Base-by-base conservation (phyloP, 1,140 invertebrate genomes). In the Leptinotarsa defecta region DNA sequence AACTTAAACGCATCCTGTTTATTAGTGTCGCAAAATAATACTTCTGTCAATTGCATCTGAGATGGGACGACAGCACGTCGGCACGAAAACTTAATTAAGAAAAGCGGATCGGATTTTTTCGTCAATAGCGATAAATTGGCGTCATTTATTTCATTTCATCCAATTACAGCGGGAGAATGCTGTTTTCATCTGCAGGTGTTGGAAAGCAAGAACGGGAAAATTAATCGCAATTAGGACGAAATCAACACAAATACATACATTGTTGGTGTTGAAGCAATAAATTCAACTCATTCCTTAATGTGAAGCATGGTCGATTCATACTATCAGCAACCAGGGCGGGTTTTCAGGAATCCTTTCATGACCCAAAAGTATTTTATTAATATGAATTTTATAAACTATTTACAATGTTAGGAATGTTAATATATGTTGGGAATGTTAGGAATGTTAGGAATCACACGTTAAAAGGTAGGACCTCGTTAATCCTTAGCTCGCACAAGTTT, bases 101-200 rank as follows among this genome's bases (percentile, higher is more conserved):
- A 57, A 57, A 57, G 52, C 52, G 52, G 15, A 57, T 57, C 52
- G 52, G 52, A 19, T 15, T 57, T 43, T 57, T 57, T 57, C 17
- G 52, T 57, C 52, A 15, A 57, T 57, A 19, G 52, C 52, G 52
- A 57, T 57, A 57, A 57, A 57, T 57, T 57, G 52, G 13, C 52
- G 52, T 57, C 52, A 57, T 57, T 57, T n/a, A 57, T 57, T 57
- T 57, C 52, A 57, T 57, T 57, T 57, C 52, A 57, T 57, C 13
- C 17, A 57, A 57, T 57, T n/a, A 57, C 52, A 5, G 52, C 34
- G 0, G 52, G 15, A n/a, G 17, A 57, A 57, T 57, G 52, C 52
- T 57, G 52, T 19, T 57, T 57, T 57, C 52, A 57, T 57, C 52
- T 57, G n/a, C 52, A 57, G 52, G 52, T 57, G 52, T 57, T 57